Evolutionary conservation across 2,113 vertebrate species (phyloP), one percentile per base, ranked within the genome.

Genomic region (Cebus imitator): DNA sequence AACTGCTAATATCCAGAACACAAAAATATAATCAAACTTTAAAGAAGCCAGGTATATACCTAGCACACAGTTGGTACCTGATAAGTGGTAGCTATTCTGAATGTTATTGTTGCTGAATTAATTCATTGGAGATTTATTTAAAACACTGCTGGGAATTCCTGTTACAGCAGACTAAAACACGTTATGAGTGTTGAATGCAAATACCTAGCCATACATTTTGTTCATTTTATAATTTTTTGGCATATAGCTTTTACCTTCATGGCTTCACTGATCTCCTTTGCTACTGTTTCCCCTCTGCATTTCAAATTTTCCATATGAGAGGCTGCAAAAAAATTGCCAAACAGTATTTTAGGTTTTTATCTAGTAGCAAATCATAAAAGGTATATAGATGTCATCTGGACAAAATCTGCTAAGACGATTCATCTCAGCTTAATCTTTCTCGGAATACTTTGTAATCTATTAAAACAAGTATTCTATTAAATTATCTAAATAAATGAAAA

Each of bases 161-260:
- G 10, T 87, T 95, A 94, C 0, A 61, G 76, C 3, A 85, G 21
- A 30, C 37, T 32, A 93, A 94, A 94, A 94, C 35, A 35, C 21
- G 5, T 1, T 1, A 27, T 6, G 45, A 83, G 45, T 50, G 5
- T 6, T 66, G 35, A 68, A 75, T 79, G 57, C 55, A 43, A 50
- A 80, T 9, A 61, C 18, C 4, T 32, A 61, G 11, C 9, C 27
- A 37, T 1, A 70, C 8, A 61, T 25, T 68, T 87, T 37, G 6
- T 40, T 82, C 30, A 57, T 82, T 95, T 80, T 45, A 37, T 23
- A 81, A 90, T 35, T 23, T 88, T 87, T 50, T 45, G 79, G 70
- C 12, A 86, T 12, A 18, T 12, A 85, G 72, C 35, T 94, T 96
- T 98, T 98, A 99, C 99, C 99, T 99, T 99, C 97, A 99, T 99